Base-by-base conservation (phyloP, 2,113 vertebrate species). In the Alethe castanea region DNA sequence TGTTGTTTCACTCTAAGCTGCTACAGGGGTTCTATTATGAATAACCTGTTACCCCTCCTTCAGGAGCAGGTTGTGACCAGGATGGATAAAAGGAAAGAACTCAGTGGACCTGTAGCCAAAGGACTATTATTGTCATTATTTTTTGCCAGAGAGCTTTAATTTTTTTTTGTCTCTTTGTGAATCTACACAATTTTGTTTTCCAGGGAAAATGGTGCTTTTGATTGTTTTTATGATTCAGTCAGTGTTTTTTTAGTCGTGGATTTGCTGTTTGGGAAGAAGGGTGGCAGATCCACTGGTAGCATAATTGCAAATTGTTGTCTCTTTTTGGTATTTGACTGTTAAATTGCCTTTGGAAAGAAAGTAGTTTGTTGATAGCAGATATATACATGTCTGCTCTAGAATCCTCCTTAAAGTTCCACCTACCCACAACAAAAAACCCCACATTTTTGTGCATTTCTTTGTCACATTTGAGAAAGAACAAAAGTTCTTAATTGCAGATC, bases 361-460 rank as follows among this genome's bases (percentile, higher is more conserved):
- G 11, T 52, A 74, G 12, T 65, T 81, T 52, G 4, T 64, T 66
- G 25, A 76, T 45, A 88, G 22, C 20, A 83, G 9, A 47, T 22
- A 24, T 25, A 11, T 69, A 35, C 5, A 14, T 62, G 12, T 8
- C 25, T 88, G 10, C 7, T 77, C 11, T 45, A 81, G 38, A 84
- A 88, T 61, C 47, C 13, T 81, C 15, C 54, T n/a, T 61, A 19
- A 78, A 90, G 14, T 54, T 12, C 5, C 19, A 33, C 6, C 8
- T 56, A 64, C 14, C 7, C 3, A 54, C 19, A 77, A 47, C 6
- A 70, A 45, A 29, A 33, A 14, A 0, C 0, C 11, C 17, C 14
- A 52, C 44, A 45, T 36, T 18, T 54, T 45, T 61, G 18, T 48
- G 47, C 4, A 12, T 54, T 45, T 82, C 28, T 36, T 60, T 82